phyloP scores from a whole-genome alignment of 2,797 vertebrate species.

The Pangasius larnaudii region DNA sequence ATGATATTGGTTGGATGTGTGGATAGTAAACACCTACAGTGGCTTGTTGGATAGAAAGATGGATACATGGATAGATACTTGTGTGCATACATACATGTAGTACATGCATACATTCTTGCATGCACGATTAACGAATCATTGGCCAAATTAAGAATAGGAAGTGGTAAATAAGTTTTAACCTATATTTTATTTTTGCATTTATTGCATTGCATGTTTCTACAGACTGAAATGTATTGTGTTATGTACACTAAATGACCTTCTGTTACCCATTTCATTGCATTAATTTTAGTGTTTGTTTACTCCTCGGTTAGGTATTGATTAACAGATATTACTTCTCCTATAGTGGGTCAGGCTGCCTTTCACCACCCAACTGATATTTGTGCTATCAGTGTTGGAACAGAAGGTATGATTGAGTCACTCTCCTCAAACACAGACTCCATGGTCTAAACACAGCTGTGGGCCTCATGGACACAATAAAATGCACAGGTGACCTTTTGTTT shows the following conservation, averaged over 20 bases:
- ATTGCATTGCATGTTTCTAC: background rate
- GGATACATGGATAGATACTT: background rate
- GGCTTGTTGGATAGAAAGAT: background rate
- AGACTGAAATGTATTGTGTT: background rate
- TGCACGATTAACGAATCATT: background rate
- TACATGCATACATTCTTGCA: background rate
- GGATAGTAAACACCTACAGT: background rate
- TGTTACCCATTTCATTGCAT: conserved; percentile 2
- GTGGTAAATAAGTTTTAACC: background rate
- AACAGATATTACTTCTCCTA: background rate
- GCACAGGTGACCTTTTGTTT: conserved; percentile 44
- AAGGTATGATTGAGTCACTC: background rate
- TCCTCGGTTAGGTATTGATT: background rate
- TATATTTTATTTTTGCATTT: background rate
- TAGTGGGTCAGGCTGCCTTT: background rate
- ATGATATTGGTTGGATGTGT: background rate
- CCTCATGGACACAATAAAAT: conserved; percentile 5
- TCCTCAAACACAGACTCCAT: background rate
- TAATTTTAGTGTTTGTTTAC: background rate
- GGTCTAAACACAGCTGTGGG: conserved; percentile 22
- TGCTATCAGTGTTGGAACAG: background rate
- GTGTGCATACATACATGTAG: background rate
- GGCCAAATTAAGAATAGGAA: background rate
- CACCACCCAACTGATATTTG: background rate
- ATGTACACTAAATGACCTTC: background rate